Evolutionary conservation across 1,140 invertebrate species (phyloP), one percentile per base, ranked within the genome.

Genomic region (Leptinotarsa defecta): DNA sequence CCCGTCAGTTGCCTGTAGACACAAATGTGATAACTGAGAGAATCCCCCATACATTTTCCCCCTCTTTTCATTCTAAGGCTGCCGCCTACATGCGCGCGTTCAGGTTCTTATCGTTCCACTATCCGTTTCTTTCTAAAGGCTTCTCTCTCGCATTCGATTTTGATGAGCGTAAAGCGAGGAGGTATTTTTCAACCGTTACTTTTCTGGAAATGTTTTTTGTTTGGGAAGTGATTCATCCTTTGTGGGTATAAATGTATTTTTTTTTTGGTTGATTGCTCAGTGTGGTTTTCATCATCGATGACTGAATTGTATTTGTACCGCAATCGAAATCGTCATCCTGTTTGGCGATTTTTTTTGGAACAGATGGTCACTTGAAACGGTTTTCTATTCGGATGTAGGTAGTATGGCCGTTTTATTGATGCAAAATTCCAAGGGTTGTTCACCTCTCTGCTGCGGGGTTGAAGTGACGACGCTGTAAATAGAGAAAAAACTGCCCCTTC

Each of bases 191-290:
- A 57, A 57, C 52, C 52, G 52, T 15, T 57, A 57, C 52, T 57
- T 57, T 57, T 57, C 15, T 57, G n/a, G 52, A 57, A 57, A 57
- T 57, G 52, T 57, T 57, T 57, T 57, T 57, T 57, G n/a, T 57
- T 57, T 8, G 34, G 8, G 34, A 43, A 43, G 17, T 57, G 52
- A 57, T n/a, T 57, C 52, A 57, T 57, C 0, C n/a, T 17, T 17
- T n/a, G 6, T 19, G n/a, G 52, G 52, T 57, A 57, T 19, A n/a
- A 19, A 43, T 43, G 34, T 34, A 27, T 22, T 34, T 43, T 43
- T 57, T 57, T 57, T 57, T 15, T 57, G 52, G 17, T 57, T 43
- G 8, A 43, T 43, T 43, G 34, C 34, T 43, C 34, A 34, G 34
- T 34, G 34, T 1, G 8, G 34, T 43, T 43, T 57, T 57, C 2